Conservation (phyloP, 2,113 vertebrate genomes). For the Neoarius graeffei region DNA sequence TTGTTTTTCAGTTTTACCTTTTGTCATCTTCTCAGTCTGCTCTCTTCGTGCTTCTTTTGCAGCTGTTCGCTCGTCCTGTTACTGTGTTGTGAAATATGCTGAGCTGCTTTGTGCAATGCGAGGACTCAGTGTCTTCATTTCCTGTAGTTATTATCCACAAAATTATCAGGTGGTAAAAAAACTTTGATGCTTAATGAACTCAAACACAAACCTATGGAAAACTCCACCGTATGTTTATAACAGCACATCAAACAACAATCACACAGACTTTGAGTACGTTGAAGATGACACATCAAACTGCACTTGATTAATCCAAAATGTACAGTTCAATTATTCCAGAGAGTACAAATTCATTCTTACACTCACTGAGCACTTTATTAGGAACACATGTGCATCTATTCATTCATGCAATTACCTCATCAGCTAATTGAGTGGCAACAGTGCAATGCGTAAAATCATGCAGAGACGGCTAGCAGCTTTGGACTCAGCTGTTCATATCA, state of each 20-base stretch:
- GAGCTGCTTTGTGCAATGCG: slow-evolving; percentile 35
- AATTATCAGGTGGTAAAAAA: fast-evolving
- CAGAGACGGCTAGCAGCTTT: too few species aligned
- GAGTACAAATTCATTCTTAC: slow-evolving; percentile 31
- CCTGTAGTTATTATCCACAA: slow-evolving; percentile 39
- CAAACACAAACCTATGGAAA: fast-evolving
- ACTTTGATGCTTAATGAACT: slow-evolving; percentile 40
- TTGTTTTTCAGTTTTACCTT: background rate
- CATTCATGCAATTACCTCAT: too few species aligned
- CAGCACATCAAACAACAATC: background rate
- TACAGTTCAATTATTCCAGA: slow-evolving; percentile 25
- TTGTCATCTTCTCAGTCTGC: background rate
- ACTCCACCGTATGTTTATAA: slow-evolving; percentile 18
- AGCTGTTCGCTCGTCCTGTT: background rate
- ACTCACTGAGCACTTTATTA: too few species aligned
- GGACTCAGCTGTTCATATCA: too few species aligned
- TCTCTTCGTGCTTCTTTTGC: background rate
- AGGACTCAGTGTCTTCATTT: slow-evolving; percentile 39
- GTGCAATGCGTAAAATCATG: too few species aligned
- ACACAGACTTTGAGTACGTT: background rate
- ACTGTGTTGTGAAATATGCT: background rate
- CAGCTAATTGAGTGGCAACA: too few species aligned
- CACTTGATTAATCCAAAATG: slow-evolving; percentile 45
- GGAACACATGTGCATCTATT: too few species aligned
- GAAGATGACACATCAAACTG: slow-evolving; percentile 41